Conservation (phyloP, 2,888 invertebrate species). For the Caenorhabditis sp. region DNA sequence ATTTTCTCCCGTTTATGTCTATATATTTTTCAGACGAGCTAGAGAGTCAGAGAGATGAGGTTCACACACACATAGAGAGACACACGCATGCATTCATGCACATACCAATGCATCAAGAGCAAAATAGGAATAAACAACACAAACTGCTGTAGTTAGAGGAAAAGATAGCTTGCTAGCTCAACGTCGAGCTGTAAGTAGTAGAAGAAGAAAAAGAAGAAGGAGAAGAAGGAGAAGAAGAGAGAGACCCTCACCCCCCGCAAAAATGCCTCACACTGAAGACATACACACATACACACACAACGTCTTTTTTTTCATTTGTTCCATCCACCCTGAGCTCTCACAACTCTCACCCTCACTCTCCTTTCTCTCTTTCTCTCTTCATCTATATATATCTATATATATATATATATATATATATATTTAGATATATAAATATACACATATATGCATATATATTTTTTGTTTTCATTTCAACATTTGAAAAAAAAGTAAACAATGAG, state of each 20-base stretch:
- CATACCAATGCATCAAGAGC: not conserved
- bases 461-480: not conserved
- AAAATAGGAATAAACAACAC: not conserved
- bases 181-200: not conserved
- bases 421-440: not conserved
- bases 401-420: not conserved
- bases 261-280: not conserved
- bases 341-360: not conserved
- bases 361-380: not conserved
- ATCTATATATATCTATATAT: not conserved
- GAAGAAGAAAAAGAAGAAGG: not conserved
- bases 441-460: not conserved
- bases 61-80: not conserved
- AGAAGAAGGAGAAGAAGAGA: not conserved
- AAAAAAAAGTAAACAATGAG: not conserved
- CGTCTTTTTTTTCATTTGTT: not conserved
- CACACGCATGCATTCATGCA: too few species aligned
- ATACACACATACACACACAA: not conserved
- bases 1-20: not conserved
- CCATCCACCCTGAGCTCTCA: conserved; percentile 1
- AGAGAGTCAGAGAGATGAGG: not conserved
- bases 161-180: conserved; percentile 1
- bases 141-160: not conserved
- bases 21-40: not conserved
- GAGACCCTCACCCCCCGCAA: not conserved